These are phyloP conservation scores for Aplidium turbinatum DNA, from an alignment of 23 tunicate species.

Conservation along the genomic window DNA sequence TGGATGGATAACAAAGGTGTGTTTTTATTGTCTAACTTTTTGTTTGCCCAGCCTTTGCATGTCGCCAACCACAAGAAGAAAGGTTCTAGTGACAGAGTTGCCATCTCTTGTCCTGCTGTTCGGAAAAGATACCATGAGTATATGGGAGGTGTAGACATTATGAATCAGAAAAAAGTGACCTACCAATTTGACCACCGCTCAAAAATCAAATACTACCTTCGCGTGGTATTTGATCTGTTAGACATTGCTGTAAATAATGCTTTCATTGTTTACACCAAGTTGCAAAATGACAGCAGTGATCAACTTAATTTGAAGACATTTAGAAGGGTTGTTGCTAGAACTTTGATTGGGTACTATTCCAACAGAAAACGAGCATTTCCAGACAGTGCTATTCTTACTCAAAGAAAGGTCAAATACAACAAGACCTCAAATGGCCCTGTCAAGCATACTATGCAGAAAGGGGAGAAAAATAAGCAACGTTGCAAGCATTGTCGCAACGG, in stretches of 20 bases:
- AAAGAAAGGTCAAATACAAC: neutral
- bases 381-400: neutral
- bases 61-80: too few relatives aligned
- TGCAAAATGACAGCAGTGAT: neutral
- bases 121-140: neutral
- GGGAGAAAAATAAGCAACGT: neutral
- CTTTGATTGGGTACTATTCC: constrained; percentile 4
- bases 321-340: neutral
- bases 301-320: constrained; percentile 1
- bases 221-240: constrained; percentile 4
- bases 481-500: neutral
- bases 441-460: neutral
- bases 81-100: neutral
- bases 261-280: constrained; percentile 12
- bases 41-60: constrained; percentile 14
- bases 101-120: constrained; percentile 8
- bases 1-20: constrained; percentile 24
- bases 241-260: constrained; percentile 22
- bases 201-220: constrained; percentile 14
- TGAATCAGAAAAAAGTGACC: constrained; percentile 20
- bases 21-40: constrained; percentile 3
- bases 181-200: constrained; percentile 27
- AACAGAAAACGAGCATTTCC: neutral
- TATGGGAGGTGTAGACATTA: constrained; percentile 2
- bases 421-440: neutral